phyloP scores from a whole-genome alignment of 30 jellyfish, hydroid and myxozoan genomes.

The Sanderia malayensis region DNA sequence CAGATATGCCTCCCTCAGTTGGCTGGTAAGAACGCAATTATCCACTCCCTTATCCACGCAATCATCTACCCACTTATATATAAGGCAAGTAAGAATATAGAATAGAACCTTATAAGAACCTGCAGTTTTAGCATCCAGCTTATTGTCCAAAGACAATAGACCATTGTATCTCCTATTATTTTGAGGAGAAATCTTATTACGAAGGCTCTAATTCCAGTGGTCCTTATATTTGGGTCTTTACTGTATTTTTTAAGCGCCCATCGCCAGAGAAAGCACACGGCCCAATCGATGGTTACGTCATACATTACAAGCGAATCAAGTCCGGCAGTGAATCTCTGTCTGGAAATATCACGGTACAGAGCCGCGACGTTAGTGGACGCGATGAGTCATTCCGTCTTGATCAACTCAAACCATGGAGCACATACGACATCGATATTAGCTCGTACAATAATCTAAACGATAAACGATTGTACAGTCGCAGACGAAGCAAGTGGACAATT shows the following conservation, averaged over 20 bases:
- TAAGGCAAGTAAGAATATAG: too few relatives aligned
- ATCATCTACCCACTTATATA: too few relatives aligned
- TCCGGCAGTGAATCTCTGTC: constrained; percentile 28
- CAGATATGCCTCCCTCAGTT: too few relatives aligned
- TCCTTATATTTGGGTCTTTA: too few relatives aligned
- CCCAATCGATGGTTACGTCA: constrained; percentile 41
- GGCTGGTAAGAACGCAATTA: too few relatives aligned
- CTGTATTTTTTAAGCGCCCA: constrained; percentile 27
- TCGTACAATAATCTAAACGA: constrained; percentile 27
- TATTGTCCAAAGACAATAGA: too few relatives aligned
- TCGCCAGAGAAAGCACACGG: constrained; percentile 40
- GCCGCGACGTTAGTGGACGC: constrained; percentile 43
- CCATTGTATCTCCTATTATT: too few relatives aligned
- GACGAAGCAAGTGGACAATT: constrained; percentile 8
- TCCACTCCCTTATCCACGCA: too few relatives aligned
- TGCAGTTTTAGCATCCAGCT: too few relatives aligned
- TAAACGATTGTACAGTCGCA: constrained; percentile 36
- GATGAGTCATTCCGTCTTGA: constrained; percentile 30
- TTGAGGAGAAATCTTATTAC: too few relatives aligned
- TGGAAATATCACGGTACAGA: constrained; percentile 4
- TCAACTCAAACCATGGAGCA: constrained; percentile 53
- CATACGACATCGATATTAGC: constrained; percentile 25
- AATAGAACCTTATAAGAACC: too few relatives aligned
- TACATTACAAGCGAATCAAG: constrained; percentile 40
- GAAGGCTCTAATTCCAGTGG: too few relatives aligned